Evolutionary conservation across 2,113 vertebrate genomes (phyloP).

Genomic region (Grus americana): DNA sequence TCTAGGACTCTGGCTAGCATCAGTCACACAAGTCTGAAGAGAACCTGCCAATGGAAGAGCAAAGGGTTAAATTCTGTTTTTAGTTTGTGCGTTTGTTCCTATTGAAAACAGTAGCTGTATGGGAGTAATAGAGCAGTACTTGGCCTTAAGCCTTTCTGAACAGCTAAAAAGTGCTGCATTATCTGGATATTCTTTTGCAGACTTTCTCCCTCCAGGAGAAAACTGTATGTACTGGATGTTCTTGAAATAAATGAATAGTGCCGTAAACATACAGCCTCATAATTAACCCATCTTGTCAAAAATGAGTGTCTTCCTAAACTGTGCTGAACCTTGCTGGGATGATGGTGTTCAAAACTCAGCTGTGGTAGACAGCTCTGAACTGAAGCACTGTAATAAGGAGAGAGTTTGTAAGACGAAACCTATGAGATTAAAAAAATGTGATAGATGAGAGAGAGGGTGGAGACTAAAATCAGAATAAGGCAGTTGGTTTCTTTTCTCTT

Average conservation of each 20-base stretch:
- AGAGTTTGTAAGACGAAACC: neutral
- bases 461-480: neutral
- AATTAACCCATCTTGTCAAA: slow-evolving; percentile 1
- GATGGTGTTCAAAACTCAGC: neutral
- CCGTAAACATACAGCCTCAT: neutral
- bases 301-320: neutral
- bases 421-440: neutral
- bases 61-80: slow-evolving; percentile 6
- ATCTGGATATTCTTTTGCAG: neutral
- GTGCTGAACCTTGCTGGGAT: neutral
- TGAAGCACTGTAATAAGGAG: neutral
- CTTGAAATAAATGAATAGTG: neutral
- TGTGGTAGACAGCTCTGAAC: neutral
- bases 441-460: neutral
- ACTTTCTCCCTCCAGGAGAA: slow-evolving; percentile 16
- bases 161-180: neutral
- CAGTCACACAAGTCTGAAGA: neutral
- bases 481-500: neutral
- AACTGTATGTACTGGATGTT: neutral
- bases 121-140: neutral
- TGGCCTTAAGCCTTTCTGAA: slow-evolving; percentile 20
- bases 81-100: neutral
- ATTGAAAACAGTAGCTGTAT: slow-evolving; percentile 9
- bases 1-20: neutral
- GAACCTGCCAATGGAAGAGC: neutral